These are phyloP conservation scores for Cephalopterus ornatus DNA, from an alignment of 2,113 vertebrate species.

Conservation along the genomic window DNA sequence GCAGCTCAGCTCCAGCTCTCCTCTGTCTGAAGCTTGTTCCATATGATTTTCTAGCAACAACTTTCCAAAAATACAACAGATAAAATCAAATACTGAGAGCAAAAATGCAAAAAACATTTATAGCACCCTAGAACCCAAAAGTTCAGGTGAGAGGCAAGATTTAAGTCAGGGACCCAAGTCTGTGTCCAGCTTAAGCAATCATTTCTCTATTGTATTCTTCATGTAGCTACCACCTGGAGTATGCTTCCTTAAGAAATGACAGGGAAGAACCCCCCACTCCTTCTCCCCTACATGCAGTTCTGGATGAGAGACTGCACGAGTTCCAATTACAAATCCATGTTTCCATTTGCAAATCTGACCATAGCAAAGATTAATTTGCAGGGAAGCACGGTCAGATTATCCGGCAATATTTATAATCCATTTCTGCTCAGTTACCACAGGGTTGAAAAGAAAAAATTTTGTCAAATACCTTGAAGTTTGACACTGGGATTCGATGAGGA, in stretches of 20 bases:
- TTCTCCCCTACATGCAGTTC: neutral
- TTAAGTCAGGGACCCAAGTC: fast-evolving
- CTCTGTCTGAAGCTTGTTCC: neutral
- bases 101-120: neutral
- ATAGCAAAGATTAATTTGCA: neutral
- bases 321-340: neutral
- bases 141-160: neutral
- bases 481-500: neutral
- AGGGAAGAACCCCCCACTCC: neutral
- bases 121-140: neutral
- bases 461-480: neutral
- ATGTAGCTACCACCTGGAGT: no score
- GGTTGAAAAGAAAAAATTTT: neutral
- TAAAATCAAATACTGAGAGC: neutral
- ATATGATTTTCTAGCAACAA: neutral
- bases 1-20: neutral
- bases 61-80: neutral
- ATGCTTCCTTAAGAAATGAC: neutral
- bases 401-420: neutral
- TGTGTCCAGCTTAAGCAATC: neutral
- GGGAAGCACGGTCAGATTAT: neutral
- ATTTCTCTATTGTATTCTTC: neutral
- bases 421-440: neutral
- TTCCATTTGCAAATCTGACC: neutral
- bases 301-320: no score